phyloP scores from a whole-genome alignment of 2,888 invertebrate genomes.

The Tubiluchus corallicola region DNA sequence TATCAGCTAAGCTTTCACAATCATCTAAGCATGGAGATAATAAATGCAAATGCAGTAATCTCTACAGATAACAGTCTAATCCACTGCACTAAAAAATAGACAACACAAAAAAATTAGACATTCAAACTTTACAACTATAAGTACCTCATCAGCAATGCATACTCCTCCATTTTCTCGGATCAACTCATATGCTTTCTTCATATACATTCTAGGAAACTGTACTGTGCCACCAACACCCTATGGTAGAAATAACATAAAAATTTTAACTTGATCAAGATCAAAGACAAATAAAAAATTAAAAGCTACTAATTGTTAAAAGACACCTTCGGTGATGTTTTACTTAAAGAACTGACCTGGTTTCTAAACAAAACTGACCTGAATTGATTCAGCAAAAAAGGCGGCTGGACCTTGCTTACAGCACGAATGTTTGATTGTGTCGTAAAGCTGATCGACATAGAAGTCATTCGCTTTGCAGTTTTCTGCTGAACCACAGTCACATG shows the following conservation, averaged over 20 bases:
- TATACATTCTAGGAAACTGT: conserved; percentile 71
- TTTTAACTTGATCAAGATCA: not conserved
- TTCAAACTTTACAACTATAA: conserved; percentile 2
- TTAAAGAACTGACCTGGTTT: conserved; percentile 1
- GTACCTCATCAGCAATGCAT: conserved; percentile 74
- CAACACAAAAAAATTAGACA: conserved; percentile 4
- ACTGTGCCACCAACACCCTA: conserved; percentile 78
- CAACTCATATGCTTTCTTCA: conserved; percentile 56
- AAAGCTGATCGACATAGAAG: conserved; percentile 61
- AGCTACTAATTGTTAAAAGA: no score
- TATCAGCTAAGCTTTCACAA: no score
- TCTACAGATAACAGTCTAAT: no score
- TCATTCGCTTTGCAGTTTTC: conserved; percentile 49
- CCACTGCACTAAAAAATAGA: conserved; percentile 4
- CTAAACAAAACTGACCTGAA: conserved; percentile 42
- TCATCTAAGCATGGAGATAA: no score
- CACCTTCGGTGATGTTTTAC: no score
- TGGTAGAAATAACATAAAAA: not conserved
- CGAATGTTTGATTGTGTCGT: conserved; percentile 55
- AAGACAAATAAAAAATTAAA: conserved; percentile 6
- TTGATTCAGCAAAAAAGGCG: conserved; percentile 80
- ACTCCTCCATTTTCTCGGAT: conserved; percentile 65
- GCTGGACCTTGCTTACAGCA: conserved; percentile 60
- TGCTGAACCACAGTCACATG: conserved; percentile 41
- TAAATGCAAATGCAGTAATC: no score